phyloP scores from a whole-genome alignment of 2,113 vertebrate genomes.

The Lethenteron camtschaticum region DNA sequence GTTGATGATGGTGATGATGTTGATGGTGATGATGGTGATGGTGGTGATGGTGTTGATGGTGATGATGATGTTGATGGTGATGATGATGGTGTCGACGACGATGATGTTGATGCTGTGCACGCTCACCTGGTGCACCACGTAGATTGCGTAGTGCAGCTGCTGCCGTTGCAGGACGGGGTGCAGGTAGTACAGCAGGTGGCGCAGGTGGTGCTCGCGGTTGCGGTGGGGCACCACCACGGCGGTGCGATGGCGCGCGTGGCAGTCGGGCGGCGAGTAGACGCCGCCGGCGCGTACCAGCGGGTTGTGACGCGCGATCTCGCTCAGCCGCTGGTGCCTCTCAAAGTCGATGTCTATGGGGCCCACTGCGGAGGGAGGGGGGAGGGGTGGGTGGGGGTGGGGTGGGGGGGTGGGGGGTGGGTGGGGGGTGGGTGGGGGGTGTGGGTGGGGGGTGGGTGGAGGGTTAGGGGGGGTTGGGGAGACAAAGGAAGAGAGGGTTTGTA shows the following conservation, averaged over 20 bases:
- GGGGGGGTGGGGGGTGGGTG: too few relatives aligned
- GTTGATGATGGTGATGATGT: too few relatives aligned
- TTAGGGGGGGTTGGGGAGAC: background rate
- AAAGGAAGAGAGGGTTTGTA: too few relatives aligned
- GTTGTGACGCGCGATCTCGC: conserved; percentile 49
- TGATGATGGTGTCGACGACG: too few relatives aligned
- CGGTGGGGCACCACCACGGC: conserved; percentile 37
- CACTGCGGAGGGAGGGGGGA: conserved; percentile 23
- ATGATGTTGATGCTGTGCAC: too few relatives aligned
- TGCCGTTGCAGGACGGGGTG: conserved; percentile 84
- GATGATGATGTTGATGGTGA: too few relatives aligned
- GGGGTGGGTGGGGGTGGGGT: too few relatives aligned
- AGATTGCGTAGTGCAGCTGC: conserved; percentile 79
- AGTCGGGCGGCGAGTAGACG: conserved; percentile 41
- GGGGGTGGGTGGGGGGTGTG: too few relatives aligned
- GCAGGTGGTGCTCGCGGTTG: conserved; percentile 61
- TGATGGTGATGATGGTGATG: too few relatives aligned
- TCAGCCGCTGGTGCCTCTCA: conserved; percentile 35
- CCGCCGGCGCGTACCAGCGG: conserved; percentile 43
- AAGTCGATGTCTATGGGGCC: conserved; percentile 55
- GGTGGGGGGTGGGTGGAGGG: too few relatives aligned
- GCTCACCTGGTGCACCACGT: conserved; percentile 73
- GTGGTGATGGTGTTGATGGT: too few relatives aligned
- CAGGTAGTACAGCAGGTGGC: conserved; percentile 71
- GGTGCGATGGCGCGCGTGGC: conserved; percentile 32